Percentiles rank a stretch among this genome's conserved stretches.
Conservation (phyloP, 2,797 vertebrate species). For the Macropodus opercularis region DNA sequence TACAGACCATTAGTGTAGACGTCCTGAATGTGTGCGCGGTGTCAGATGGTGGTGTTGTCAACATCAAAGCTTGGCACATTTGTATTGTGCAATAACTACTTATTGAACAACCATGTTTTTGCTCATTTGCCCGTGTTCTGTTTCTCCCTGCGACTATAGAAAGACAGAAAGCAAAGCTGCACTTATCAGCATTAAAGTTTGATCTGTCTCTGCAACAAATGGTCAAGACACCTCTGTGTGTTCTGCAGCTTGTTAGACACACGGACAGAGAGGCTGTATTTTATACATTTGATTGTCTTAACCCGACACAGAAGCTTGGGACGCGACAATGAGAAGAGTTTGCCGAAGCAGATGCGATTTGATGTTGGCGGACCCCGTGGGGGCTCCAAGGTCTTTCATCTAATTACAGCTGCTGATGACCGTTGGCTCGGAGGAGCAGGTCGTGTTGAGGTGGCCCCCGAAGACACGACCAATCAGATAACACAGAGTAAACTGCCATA, state of each 20-base stretch:
- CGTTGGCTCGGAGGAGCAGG: slow-evolving; percentile 24
- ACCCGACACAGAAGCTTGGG: slow-evolving; percentile 12
- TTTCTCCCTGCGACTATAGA: not conserved
- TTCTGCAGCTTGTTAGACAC: slow-evolving; percentile 8
- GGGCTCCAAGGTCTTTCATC: slow-evolving; percentile 26
- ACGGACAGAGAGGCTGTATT: slow-evolving; percentile 5
- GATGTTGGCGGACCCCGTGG: slow-evolving; percentile 29
- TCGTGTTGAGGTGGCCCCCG: slow-evolving; percentile 19
- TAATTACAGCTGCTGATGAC: slow-evolving; percentile 50
- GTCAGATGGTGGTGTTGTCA: slow-evolving; percentile 22
- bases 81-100: slow-evolving; percentile 38
- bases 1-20: slow-evolving; percentile 58
- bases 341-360: slow-evolving; percentile 23
- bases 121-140: slow-evolving; percentile 30
- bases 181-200: slow-evolving; percentile 34
- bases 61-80: slow-evolving; percentile 54
- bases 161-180: slow-evolving; percentile 16
- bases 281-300: slow-evolving; percentile 21
- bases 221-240: slow-evolving; percentile 19
- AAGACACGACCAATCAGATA: slow-evolving; percentile 37
- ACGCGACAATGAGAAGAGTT: slow-evolving; percentile 31
- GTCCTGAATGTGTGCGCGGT: slow-evolving; percentile 31
- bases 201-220: slow-evolving; percentile 30
- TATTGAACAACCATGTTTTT: slow-evolving; percentile 23
- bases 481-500: slow-evolving; percentile 24